Evolutionary conservation across 2,113 vertebrate genomes (phyloP).

Genomic region (Gymnorhina tibicen): DNA sequence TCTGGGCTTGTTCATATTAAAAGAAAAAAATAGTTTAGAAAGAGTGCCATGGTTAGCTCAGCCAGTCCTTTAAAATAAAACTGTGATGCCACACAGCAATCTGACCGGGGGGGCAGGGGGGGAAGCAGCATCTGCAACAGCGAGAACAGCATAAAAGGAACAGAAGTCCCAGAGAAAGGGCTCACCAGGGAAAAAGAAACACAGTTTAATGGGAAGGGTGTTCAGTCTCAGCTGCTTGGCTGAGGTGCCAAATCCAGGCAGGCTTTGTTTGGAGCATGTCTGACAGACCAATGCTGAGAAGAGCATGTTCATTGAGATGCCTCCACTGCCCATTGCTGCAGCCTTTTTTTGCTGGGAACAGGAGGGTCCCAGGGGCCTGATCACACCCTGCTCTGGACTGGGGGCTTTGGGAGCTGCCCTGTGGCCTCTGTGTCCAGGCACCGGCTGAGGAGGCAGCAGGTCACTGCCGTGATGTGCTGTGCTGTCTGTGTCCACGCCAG

Average conservation of each 20-base stretch:
- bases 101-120: not conserved
- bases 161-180: not conserved
- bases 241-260: not conserved
- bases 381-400: not conserved
- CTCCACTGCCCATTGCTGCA: not conserved
- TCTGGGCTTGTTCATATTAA: not conserved
- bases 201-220: accelerated
- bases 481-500: not conserved
- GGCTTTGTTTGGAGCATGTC: not conserved
- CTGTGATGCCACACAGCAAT: not conserved
- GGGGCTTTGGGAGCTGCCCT: too few relatives aligned
- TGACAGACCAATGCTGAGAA: not conserved
- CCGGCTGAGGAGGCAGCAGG: accelerated
- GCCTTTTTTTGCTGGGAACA: not conserved
- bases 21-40: not conserved
- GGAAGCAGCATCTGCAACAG: not conserved
- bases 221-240: not conserved
- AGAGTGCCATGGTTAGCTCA: not conserved
- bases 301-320: not conserved
- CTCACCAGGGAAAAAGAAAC: not conserved
- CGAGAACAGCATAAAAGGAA: not conserved
- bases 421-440: not conserved
- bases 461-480: accelerated
- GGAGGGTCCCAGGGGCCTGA: not conserved
- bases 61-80: not conserved